These are phyloP conservation scores for Amaurobius ferox DNA, from an alignment of 2,888 invertebrate genomes.

Conservation along the genomic window DNA sequence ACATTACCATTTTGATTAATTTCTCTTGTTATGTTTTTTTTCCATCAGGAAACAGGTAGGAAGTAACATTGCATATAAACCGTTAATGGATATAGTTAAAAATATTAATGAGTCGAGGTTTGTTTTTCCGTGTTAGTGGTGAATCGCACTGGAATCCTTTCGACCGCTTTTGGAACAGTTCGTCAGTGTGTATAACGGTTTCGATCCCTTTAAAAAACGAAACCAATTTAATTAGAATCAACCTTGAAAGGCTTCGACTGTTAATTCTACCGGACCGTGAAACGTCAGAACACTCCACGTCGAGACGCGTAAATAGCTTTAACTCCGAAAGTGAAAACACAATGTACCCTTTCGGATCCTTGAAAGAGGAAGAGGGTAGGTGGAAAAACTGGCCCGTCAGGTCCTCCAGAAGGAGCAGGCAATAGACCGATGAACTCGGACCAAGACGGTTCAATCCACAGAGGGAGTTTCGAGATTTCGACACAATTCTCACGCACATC, in stretches of 20 bases:
- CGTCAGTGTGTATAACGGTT: no score
- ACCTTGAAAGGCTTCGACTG: conserved; percentile 14
- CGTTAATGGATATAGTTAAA: no score
- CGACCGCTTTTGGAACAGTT: no score
- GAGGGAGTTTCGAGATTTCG: background rate
- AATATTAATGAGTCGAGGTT: no score
- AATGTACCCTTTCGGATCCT: background rate
- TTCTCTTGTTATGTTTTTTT: no score
- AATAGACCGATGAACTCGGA: conserved; percentile 55
- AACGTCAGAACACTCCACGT: background rate
- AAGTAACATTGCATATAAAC: no score
- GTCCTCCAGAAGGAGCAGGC: conserved; percentile 2
- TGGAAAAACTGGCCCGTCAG: conserved; percentile 42
- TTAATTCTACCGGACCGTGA: background rate
- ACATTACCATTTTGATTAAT: no score
- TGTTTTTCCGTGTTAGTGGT: no score
- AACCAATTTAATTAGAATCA: no score
- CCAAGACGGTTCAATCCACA: conserved; percentile 19
- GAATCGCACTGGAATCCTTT: no score
- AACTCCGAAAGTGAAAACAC: background rate
- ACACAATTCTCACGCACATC: conserved; percentile 10
- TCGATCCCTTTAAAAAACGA: no score
- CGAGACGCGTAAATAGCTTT: background rate
- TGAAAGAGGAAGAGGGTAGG: background rate
- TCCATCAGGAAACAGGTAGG: no score